Conservation (phyloP, 1,140 invertebrate species). For the Temnothorax nylanderi region DNA sequence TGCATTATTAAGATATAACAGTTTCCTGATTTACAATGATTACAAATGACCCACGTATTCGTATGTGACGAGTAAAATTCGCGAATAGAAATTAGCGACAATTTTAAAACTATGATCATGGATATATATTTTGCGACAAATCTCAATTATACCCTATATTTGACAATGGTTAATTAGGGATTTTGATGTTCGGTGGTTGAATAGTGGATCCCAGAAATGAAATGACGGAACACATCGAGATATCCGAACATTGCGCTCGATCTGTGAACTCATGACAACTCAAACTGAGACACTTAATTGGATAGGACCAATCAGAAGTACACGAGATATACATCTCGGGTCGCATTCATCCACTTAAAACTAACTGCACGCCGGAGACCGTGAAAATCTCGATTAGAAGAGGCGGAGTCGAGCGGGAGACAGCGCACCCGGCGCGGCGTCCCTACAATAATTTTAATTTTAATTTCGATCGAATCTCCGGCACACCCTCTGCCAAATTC, state of each 20-base stretch:
- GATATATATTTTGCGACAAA: background rate
- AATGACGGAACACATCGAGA: conserved; percentile 27
- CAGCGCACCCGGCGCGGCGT: conserved; percentile 53
- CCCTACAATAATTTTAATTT: conserved; percentile 81
- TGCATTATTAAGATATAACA: conserved; percentile 19
- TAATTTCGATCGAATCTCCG: conserved; percentile 78
- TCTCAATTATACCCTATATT: background rate
- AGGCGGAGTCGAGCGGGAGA: conserved; percentile 41
- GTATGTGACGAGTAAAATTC: background rate
- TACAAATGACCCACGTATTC: background rate
- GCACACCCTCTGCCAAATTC: conserved; percentile 26
- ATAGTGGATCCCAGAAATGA: background rate
- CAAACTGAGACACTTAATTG: conserved; percentile 71
- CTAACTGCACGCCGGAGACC: conserved; percentile 77
- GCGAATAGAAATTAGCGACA: background rate
- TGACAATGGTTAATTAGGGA: background rate
- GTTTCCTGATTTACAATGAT: background rate
- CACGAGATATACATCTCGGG: conserved; percentile 71
- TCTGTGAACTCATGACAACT: conserved; percentile 62
- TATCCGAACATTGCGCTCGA: conserved; percentile 15
- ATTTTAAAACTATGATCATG: background rate
- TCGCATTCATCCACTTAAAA: conserved; percentile 78
- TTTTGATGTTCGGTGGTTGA: background rate
- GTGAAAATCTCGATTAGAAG: conserved; percentile 75
- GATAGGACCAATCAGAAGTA: conserved; percentile 72